Evolutionary conservation across 2,797 vertebrate genomes (phyloP), one percentile per base, ranked within the genome.

Genomic region (Sciaenops ocellatus): DNA sequence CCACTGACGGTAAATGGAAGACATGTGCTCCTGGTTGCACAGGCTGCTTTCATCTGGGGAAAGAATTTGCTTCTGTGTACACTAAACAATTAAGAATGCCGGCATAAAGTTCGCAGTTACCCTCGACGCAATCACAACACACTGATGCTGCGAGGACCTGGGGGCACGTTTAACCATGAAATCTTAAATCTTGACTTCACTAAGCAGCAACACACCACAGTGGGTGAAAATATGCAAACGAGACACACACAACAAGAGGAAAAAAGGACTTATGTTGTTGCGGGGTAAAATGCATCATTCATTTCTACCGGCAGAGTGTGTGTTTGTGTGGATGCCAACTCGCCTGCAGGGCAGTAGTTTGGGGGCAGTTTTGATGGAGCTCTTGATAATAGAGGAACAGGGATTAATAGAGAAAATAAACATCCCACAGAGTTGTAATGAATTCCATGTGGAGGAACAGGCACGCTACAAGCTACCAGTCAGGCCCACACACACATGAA

Each of bases 331-430:
- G 76, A 79, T 67, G 77, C 67, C 78, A 80, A 68, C 48, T 59
- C 57, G 64, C 86, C 88, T 90, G 76, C 64, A 73, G 78, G 80
- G 72, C 73, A 85, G 85, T 69, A 60, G 87, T 94, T 93, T 90
- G 73, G 86, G 34, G 88, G 90, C 88, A 64, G 81, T 93, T 92
- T 85, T 83, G 92, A 92, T 91, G 83, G 76, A 87, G 76, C 83
- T 90, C 86, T 88, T 90, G 91, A 94, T 94, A 94, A 93, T 88
- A 80, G 89, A 87, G 85, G 91, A 89, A 91, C 86, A 86, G 75
- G 84, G 87, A 89, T 94, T 95, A 95, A 94, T 90, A 93, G 88
- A 90, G 87, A 94, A 95, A 95, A 94, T 91, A 95, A 95, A 95
- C 94, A 93, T 91, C 89, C 87, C 85, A 84, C 64, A 7, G 78